Evolutionary conservation across 2,113 vertebrate species (phyloP), one percentile per base, ranked within the genome.

Genomic region (Pituophis catenifer): DNA sequence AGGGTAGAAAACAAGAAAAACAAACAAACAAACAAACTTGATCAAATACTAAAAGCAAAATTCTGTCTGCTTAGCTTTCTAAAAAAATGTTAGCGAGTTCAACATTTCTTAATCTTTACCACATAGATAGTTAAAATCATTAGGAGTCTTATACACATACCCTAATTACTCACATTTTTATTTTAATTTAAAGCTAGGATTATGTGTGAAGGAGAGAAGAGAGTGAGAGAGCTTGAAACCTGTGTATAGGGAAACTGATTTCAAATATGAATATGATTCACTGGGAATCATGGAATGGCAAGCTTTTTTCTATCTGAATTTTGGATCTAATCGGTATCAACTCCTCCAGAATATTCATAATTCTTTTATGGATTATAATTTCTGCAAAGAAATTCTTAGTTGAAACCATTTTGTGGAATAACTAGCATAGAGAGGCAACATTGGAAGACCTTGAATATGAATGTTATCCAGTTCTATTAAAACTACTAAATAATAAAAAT

Each of bases 1-100:
- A 95, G 93, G 96, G 91, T 26, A 94, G 23, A 48, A 96, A 44
- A 94, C 6, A 33, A 50, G 90, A 65, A 92, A 38, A 90, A 89
- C 52, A 2, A 54, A 86, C 9, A 1, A 54, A 86, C 9, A 10
- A 62, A 62, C 50, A 17, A 52, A 38, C 48, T 57, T 59, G 26
- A 33, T 89, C 38, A 75, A 57, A 89, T 19, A n/a, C 59, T 57
- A 3, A 57, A 81, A 57, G 38, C 81, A 88, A 55, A 26, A 89
- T 89, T n/a, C 87, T 23, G 26, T 29, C 38, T 55, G 13, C 17
- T 54, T 50, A 1, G n/a, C 1, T 17, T 55, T 15, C 23, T 89
- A 33, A 29, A 81, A 57, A 8, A 19, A 3, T n/a, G 6, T 12
- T 44, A 44, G 38, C 38, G 33, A 90, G 19, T n/a, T 50, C n/a